phyloP scores from a whole-genome alignment of 2,113 vertebrate species.

The Hydrochoerus hydrochaeris region DNA sequence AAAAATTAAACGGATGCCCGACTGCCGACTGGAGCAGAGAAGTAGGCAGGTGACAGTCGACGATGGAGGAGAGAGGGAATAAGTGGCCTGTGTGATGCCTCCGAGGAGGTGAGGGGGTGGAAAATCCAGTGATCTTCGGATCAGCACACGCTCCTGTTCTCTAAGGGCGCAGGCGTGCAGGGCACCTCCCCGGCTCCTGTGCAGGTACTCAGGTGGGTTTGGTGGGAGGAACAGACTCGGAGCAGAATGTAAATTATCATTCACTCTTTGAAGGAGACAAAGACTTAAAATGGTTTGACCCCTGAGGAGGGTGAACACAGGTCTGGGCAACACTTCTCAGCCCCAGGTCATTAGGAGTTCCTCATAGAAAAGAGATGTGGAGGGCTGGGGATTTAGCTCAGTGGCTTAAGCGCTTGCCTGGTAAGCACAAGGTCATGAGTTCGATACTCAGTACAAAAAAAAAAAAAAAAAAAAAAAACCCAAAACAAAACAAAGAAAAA shows the following conservation, averaged over 20 bases:
- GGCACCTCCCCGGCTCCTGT: rapidly evolving
- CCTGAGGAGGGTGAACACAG: neutral
- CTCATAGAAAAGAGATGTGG: neutral
- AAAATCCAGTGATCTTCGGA: no score
- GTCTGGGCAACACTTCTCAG: neutral
- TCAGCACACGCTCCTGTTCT: rapidly evolving
- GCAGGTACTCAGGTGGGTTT: neutral
- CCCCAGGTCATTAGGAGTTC: neutral
- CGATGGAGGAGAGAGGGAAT: neutral
- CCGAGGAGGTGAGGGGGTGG: neutral
- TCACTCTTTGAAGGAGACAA: neutral
- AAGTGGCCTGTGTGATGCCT: rapidly evolving
- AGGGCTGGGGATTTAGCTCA: no score
- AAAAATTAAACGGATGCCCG: neutral
- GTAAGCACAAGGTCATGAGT: no score
- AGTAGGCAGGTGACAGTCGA: no score
- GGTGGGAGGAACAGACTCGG: neutral
- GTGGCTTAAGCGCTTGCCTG: no score
- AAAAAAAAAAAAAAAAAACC: no score
- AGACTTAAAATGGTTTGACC: neutral
- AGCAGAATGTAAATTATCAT: neutral
- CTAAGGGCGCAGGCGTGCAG: neutral
- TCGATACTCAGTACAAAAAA: no score
- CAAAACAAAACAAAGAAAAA: no score
- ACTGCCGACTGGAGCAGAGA: neutral